Evolutionary conservation across 2,888 invertebrate genomes (phyloP).

Genomic region (Eristalinus aeneus): DNA sequence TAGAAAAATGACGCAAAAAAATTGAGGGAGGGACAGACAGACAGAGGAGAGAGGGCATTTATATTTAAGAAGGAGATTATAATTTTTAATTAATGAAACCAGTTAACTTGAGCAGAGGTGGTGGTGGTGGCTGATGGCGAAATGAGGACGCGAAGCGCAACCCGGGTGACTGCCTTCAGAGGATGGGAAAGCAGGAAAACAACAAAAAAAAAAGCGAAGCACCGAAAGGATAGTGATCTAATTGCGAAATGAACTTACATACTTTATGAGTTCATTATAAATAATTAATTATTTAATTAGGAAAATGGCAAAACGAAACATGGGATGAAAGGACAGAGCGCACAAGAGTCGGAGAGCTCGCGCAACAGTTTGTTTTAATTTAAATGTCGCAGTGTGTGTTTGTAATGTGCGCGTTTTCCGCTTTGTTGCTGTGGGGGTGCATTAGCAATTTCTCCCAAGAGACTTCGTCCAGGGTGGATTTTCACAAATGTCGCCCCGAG

Average conservation of each 20-base stretch:
- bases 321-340: not conserved
- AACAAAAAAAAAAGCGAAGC: not conserved
- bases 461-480: not conserved
- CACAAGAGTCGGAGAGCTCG: not conserved
- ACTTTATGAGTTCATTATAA: constrained; percentile 63
- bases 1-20: constrained; percentile 4
- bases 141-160: no score
- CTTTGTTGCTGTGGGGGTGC: not conserved
- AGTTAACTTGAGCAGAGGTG: constrained; percentile 5
- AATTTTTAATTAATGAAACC: constrained; percentile 67
- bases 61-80: constrained; percentile 41
- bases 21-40: not conserved
- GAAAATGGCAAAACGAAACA: constrained; percentile 26
- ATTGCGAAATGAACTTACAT: constrained; percentile 62
- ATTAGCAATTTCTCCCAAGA: not conserved
- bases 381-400: not conserved
- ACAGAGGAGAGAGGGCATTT: not conserved
- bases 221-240: constrained; percentile 37
- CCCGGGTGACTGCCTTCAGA: not conserved
- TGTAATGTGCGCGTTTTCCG: not conserved
- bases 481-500: not conserved
- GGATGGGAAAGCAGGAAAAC: not conserved
- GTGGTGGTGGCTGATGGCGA: not conserved
- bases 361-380: constrained; percentile 43
- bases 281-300: constrained; percentile 62